Evolutionary conservation across 2,113 vertebrate genomes (phyloP).

Genomic region (Sisor rabdophorus): DNA sequence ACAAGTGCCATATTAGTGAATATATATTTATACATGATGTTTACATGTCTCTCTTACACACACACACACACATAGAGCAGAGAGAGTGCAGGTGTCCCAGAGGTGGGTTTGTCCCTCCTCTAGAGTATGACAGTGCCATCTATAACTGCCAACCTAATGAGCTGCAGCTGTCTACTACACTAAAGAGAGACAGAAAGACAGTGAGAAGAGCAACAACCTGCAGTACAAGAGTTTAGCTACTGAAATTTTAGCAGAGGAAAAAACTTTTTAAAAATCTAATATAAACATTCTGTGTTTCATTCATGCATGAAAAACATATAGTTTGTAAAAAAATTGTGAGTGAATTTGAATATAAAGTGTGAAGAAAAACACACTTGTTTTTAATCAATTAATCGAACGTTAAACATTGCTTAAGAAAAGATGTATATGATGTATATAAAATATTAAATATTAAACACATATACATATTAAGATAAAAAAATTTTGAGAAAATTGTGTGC

Average conservation of each 20-base stretch:
- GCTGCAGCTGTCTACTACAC: conserved; percentile 31
- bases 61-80: not conserved
- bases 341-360: not conserved
- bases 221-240: not conserved
- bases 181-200: conserved; percentile 19
- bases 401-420: too few species aligned
- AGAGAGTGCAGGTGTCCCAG: conserved; percentile 20
- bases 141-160: conserved; percentile 32
- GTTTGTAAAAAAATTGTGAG: too few species aligned
- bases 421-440: too few species aligned
- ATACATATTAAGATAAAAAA: too few species aligned
- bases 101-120: conserved; percentile 26
- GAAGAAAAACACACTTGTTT: not conserved
- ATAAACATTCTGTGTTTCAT: not conserved
- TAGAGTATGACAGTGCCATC: conserved; percentile 23
- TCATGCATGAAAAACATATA: too few species aligned
- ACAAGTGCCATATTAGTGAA: conserved; percentile 15
- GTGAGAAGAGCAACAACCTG: not conserved
- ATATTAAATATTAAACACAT: too few species aligned
- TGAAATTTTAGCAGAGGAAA: not conserved
- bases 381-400: too few species aligned
- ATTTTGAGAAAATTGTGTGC: too few species aligned
- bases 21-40: conserved; percentile 7
- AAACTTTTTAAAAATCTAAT: too few species aligned
- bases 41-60: not conserved